Evolutionary conservation across 2,888 invertebrate genomes (phyloP).

Genomic region (Clanis bilineata): DNA sequence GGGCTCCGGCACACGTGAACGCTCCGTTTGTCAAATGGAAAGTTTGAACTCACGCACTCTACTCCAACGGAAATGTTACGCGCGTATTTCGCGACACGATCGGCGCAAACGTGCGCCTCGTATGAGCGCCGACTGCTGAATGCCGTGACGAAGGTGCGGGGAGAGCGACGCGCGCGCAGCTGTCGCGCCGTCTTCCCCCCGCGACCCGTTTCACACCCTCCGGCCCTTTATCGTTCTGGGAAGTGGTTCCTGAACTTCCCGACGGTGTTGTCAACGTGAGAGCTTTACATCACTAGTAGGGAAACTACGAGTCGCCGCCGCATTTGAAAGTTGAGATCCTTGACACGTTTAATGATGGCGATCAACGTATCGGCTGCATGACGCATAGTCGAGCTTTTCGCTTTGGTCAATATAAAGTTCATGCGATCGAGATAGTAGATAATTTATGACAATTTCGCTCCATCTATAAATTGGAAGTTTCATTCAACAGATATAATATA

Average conservation of each 20-base stretch:
- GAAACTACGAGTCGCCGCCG: slow-evolving; percentile 35
- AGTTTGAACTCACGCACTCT: slow-evolving; percentile 52
- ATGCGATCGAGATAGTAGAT: slow-evolving; percentile 27
- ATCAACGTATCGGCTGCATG: slow-evolving; percentile 50
- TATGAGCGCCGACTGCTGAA: slow-evolving; percentile 59
- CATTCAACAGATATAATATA: background rate
- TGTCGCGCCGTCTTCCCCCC: slow-evolving; percentile 64
- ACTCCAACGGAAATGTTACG: slow-evolving; percentile 57
- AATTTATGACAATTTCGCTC: background rate
- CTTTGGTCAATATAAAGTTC: slow-evolving; percentile 42
- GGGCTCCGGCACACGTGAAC: slow-evolving; percentile 36
- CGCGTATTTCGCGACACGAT: slow-evolving; percentile 47
- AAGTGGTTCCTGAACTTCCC: slow-evolving; percentile 82
- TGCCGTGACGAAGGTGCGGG: slow-evolving; percentile 56
- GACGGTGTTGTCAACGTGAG: slow-evolving; percentile 60
- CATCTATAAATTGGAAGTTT: too few relatives aligned
- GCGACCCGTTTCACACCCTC: slow-evolving; percentile 44
- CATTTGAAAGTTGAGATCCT: slow-evolving; percentile 72
- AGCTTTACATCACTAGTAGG: slow-evolving; percentile 47
- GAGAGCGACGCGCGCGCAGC: slow-evolving; percentile 73
- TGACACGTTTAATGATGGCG: slow-evolving; percentile 51
- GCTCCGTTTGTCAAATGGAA: slow-evolving; percentile 42
- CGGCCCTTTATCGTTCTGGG: slow-evolving; percentile 80
- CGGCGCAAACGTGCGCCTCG: slow-evolving; percentile 41
- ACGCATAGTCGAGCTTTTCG: slow-evolving; percentile 59